phyloP scores from a whole-genome alignment of 2,888 invertebrate genomes.

The Cryptocheilus praepositus region DNA sequence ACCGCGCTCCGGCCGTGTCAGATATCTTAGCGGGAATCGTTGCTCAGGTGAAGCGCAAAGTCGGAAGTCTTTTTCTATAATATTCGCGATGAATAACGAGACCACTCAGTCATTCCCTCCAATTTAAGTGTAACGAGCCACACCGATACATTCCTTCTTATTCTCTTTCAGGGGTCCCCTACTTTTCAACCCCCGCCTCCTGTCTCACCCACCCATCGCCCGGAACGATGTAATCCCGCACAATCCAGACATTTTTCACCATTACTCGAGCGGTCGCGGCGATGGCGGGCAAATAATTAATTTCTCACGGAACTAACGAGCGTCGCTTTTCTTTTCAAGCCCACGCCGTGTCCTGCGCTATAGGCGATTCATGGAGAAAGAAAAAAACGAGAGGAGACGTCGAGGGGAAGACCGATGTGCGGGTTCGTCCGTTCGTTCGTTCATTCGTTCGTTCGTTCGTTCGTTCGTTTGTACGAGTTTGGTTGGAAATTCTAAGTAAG shows the following conservation, averaged over 20 bases:
- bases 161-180: slow-evolving; percentile 66
- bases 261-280: slow-evolving; percentile 68
- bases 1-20: slow-evolving; percentile 37
- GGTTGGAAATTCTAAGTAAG: no score
- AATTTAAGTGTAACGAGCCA: slow-evolving; percentile 75
- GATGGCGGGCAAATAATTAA: slow-evolving; percentile 74
- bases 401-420: no score
- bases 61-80: slow-evolving; percentile 68
- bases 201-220: slow-evolving; percentile 42
- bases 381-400: slow-evolving; percentile 12
- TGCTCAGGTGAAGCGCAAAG: slow-evolving; percentile 45
- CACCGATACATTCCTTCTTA: slow-evolving; percentile 75
- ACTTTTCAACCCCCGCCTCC: slow-evolving; percentile 36
- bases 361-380: slow-evolving; percentile 34
- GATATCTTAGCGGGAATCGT: slow-evolving; percentile 47
- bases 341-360: slow-evolving; percentile 32
- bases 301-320: slow-evolving; percentile 74
- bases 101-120: slow-evolving; percentile 74
- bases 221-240: slow-evolving; percentile 68
- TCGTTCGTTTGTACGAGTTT: no score
- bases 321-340: slow-evolving; percentile 63
- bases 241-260: slow-evolving; percentile 75
- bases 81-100: slow-evolving; percentile 73
- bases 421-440: no score
- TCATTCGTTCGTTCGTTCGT: no score